A percentile compares a stretch with the other conserved stretches of the same genome.
Conservation (phyloP, 1,140 invertebrate genomes). For the Hydropsyche tenuis region DNA sequence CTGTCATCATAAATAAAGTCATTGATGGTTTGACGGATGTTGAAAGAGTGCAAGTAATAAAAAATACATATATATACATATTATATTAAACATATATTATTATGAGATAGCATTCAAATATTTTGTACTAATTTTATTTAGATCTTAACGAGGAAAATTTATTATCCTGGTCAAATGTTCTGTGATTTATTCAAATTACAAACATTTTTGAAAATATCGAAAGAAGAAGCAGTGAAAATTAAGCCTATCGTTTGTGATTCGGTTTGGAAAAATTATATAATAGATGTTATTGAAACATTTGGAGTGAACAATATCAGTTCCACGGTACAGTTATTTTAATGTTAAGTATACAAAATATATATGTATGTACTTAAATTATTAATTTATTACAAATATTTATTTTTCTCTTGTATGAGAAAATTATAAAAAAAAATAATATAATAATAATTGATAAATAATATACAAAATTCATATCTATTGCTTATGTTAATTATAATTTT, state of each 20-base stretch:
- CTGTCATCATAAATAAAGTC: conserved; percentile 53
- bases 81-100: background rate
- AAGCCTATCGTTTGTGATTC: conserved; percentile 60
- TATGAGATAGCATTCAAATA: background rate
- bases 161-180: conserved; percentile 56
- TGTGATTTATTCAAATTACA: conserved; percentile 60
- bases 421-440: background rate
- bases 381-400: no score
- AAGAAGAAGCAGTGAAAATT: conserved; percentile 52
- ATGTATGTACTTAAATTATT: no score
- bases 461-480: conserved; percentile 26
- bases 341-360: conserved; percentile 5
- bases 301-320: conserved; percentile 61
- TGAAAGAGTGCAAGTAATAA: conserved; percentile 56
- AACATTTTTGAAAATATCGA: conserved; percentile 59
- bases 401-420: no score
- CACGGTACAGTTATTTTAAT: conserved; percentile 57
- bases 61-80: background rate
- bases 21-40: conserved; percentile 58
- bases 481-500: conserved; percentile 50
- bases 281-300: conserved; percentile 62
- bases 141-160: conserved; percentile 57
- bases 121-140: conserved; percentile 46
- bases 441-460: background rate
- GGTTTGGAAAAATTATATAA: conserved; percentile 60